phyloP scores from a whole-genome alignment of 1,140 invertebrate species.

The Scaptodrosophila lebanonensis region DNA sequence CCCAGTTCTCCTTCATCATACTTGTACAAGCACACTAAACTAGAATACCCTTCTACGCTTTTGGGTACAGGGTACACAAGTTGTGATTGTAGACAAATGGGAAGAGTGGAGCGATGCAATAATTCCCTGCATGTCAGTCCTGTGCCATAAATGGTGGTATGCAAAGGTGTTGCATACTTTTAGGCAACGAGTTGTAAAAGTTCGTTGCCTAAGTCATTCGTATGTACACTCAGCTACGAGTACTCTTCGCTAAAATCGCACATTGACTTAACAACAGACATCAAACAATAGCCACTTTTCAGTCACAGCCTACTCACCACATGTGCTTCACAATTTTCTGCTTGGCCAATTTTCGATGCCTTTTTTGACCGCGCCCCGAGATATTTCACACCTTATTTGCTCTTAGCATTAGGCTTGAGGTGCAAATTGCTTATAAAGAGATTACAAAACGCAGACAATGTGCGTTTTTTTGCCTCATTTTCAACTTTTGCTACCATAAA shows the following conservation, averaged over 20 bases:
- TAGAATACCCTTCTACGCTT: no score
- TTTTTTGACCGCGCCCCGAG: constrained; percentile 12
- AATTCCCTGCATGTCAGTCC: no score
- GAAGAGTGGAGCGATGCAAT: no score
- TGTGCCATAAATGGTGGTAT: no score
- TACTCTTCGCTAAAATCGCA: constrained; percentile 25
- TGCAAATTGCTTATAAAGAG: constrained; percentile 76
- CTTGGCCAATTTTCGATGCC: neutral
- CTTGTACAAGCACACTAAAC: no score
- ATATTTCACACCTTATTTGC: constrained; percentile 74
- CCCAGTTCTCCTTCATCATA: no score
- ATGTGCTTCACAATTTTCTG: constrained; percentile 20
- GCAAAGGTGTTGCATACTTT: constrained; percentile 25
- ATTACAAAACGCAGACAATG: constrained; percentile 61
- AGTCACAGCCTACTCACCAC: no score
- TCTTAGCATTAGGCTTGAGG: constrained; percentile 61
- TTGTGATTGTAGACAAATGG: no score
- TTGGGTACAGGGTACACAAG: no score
- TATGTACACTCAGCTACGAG: constrained; percentile 18
- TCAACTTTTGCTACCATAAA: constrained; percentile 50
- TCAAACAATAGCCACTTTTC: constrained; percentile 9
- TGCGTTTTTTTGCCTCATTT: constrained; percentile 44
- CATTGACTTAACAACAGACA: constrained; percentile 16
- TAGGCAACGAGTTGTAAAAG: neutral
- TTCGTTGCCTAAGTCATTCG: constrained; percentile 37